These are phyloP conservation scores for Busseola fusca DNA, from an alignment of 2,888 invertebrate genomes.

Conservation along the genomic window DNA sequence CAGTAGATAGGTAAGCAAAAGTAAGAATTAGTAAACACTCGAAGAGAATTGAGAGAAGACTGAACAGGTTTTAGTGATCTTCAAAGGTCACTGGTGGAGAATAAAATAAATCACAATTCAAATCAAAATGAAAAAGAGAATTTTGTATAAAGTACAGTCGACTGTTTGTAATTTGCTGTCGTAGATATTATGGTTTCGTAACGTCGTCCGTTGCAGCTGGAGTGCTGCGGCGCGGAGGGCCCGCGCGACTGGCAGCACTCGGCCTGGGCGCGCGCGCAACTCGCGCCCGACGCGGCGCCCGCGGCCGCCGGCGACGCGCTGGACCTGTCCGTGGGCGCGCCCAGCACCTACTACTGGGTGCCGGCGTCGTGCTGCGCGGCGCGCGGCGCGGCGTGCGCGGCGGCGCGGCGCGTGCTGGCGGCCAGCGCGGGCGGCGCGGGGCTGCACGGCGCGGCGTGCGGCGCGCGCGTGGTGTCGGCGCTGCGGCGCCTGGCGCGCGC, in stretches of 20 bases:
- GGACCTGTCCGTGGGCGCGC: constrained; percentile 80
- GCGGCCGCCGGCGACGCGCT: constrained; percentile 62
- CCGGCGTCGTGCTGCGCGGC: constrained; percentile 78
- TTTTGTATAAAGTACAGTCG: not conserved
- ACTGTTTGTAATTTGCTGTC: not conserved
- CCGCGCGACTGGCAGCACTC: constrained; percentile 95
- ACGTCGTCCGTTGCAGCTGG: constrained; percentile 83
- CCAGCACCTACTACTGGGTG: constrained; percentile 76
- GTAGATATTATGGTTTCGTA: not conserved
- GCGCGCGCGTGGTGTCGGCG: constrained; percentile 70
- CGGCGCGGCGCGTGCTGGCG: constrained; percentile 72
- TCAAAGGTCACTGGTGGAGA: no score
- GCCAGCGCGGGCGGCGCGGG: constrained; percentile 58
- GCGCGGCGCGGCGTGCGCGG: constrained; percentile 50
- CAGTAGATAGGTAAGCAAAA: no score
- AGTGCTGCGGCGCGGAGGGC: constrained; percentile 98
- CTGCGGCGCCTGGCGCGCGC: constrained; percentile 68
- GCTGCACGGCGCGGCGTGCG: constrained; percentile 75
- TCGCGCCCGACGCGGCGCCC: constrained; percentile 15
- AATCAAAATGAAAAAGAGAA: no score
- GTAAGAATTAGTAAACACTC: no score
- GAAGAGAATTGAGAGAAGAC: no score
- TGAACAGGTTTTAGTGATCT: no score
- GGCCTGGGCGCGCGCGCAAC: constrained; percentile 71
- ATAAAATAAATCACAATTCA: no score